Base-by-base conservation (phyloP, 2,888 invertebrate species). In the Aphodius sticticus region DNA sequence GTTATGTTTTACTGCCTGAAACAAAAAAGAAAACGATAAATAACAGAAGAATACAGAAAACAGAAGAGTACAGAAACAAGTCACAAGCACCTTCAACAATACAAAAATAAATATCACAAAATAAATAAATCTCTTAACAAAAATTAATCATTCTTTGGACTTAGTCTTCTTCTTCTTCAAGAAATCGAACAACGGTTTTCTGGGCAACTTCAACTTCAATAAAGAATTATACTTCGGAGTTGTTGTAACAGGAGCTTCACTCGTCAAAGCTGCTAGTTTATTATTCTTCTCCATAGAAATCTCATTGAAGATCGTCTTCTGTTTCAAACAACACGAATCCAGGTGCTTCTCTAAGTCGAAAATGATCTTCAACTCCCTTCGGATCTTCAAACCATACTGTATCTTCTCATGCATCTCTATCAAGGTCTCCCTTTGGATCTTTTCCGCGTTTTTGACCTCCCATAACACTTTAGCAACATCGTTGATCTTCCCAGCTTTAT, bases 321-420 rank as follows among this genome's bases (percentile, higher is more conserved):
- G 76, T 69, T 76, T 80, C 9, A 38, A 69, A 53, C 84, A 85
- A n/a, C 86, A 86, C 7, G 80, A 77, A 26, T 87, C 86, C 15
- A 86, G 82, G 75, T 88, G 85, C 76, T 84, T 86, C 71, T 87
- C 82, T 69, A 89, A 84, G 83, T 84, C 89, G 84, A 85, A 87
- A 75, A 88, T 86, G 84, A 84, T 90, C 82, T 86, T 90, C 87
- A 87, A 88, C 84, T 82, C 90, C 86, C 89, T 91, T 6, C 87
- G 84, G 14, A 88, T 86, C 79, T 85, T 86, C 69, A 84, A 83
- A 5, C 85, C 84, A 37, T 82, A 79, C 0, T 82, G 77, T 1
- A 88, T 77, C 77, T 86, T 87, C 4, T 83, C 82, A 35, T 85
- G 84, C 84, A 89, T 85, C 88, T 86, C 90, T 84, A 82, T 87